Evolutionary conservation across 2,113 vertebrate genomes (phyloP).

Genomic region (Xiphophorus couchianus): DNA sequence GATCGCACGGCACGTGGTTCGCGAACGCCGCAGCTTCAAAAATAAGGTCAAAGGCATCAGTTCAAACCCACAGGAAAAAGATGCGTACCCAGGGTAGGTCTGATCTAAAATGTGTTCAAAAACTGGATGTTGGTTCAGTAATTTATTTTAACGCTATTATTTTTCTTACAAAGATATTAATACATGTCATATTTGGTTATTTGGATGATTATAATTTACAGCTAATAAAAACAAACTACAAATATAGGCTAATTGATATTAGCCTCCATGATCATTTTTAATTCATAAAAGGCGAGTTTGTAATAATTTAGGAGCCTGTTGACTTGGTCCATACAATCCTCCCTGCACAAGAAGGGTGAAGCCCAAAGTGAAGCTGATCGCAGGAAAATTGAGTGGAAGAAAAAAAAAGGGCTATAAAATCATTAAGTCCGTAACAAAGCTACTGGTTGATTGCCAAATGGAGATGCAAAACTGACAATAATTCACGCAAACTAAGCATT

Average conservation of each 20-base stretch:
- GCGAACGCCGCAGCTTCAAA: not conserved
- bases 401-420: too few species aligned
- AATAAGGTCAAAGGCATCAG: not conserved
- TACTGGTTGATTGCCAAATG: too few species aligned
- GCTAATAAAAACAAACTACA: not conserved
- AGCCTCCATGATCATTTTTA: not conserved
- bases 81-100: not conserved
- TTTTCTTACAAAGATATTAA: not conserved
- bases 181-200: not conserved
- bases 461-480: too few species aligned
- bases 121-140: not conserved
- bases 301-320: too few species aligned
- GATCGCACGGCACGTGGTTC: slow-evolving; percentile 2
- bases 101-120: too few species aligned
- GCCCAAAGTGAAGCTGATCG: too few species aligned
- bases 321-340: too few species aligned
- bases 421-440: too few species aligned
- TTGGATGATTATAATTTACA: not conserved
- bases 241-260: not conserved
- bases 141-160: not conserved
- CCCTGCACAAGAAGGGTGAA: too few species aligned
- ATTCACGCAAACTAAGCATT: too few species aligned
- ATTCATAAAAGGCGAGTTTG: not conserved
- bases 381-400: too few species aligned
- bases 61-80: not conserved